phyloP scores from a whole-genome alignment of 2,113 vertebrate genomes.

The Rhinoderma darwinii region DNA sequence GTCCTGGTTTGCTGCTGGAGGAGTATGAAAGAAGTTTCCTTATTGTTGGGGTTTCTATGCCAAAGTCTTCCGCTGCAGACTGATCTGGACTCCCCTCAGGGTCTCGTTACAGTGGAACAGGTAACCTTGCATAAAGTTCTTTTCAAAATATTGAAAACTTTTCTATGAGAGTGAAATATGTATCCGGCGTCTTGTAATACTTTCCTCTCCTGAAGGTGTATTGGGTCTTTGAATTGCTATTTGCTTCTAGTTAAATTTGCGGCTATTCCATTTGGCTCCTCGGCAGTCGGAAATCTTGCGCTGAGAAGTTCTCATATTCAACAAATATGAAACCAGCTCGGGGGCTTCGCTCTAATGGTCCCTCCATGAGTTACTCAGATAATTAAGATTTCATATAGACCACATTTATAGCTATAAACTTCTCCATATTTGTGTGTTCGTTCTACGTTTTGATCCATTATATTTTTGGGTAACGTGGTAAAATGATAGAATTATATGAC shows the following conservation, averaged over 20 bases:
- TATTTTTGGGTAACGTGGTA: no score
- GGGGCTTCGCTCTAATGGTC: background rate
- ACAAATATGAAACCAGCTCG: background rate
- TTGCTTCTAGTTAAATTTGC: background rate
- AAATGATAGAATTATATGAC: no score
- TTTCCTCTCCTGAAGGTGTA: background rate
- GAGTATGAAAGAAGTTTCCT: slow-evolving; percentile 95
- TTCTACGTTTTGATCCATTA: no score
- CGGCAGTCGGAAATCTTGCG: background rate
- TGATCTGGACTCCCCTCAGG: slow-evolving; percentile 62
- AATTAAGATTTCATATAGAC: background rate
- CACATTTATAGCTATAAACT: no score
- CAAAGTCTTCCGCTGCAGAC: slow-evolving; percentile 79
- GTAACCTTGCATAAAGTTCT: slow-evolving; percentile 67
- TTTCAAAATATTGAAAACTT: background rate
- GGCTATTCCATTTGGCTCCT: background rate
- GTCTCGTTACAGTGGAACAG: slow-evolving; percentile 85
- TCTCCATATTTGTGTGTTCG: background rate
- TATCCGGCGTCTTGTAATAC: slow-evolving; percentile 11
- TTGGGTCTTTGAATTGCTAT: background rate
- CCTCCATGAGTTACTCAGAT: background rate
- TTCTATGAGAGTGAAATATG: background rate
- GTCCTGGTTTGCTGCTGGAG: slow-evolving; percentile 96
- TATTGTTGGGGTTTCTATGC: slow-evolving; percentile 89
- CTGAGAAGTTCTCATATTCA: background rate